A percentile compares a stretch with the other conserved stretches of the same genome.
Evolutionary conservation across 30 jellyfish, hydroid and myxozoan species (phyloP).

Genomic region (Hydra vulgaris): DNA sequence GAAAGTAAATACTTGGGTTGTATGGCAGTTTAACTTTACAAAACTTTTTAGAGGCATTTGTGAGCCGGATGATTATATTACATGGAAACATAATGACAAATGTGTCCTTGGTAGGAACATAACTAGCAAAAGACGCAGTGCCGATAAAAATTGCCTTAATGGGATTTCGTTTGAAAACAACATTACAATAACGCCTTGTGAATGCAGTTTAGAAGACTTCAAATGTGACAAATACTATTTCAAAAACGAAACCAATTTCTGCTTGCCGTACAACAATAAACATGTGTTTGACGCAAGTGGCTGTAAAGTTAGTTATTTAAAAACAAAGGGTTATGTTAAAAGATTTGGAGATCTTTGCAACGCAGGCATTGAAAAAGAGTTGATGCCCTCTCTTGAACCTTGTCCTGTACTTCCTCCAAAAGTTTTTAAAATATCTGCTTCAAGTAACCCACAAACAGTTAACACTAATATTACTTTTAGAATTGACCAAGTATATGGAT

Average conservation of each 20-base stretch:
- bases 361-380: slow-evolving; percentile 63
- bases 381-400: slow-evolving; percentile 32
- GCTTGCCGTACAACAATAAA: slow-evolving; percentile 53
- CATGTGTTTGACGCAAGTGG: slow-evolving; percentile 27
- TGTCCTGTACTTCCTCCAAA: slow-evolving; percentile 71
- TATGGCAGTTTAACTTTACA: slow-evolving; percentile 70
- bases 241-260: slow-evolving; percentile 26
- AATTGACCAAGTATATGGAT: slow-evolving; percentile 46
- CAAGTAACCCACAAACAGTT: slow-evolving; percentile 44
- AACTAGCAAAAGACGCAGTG: slow-evolving; percentile 33
- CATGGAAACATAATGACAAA: slow-evolving; percentile 39
- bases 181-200: slow-evolving; percentile 35
- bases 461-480: slow-evolving; percentile 20
- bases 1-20: slow-evolving; percentile 44
- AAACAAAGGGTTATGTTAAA: slow-evolving; percentile 58
- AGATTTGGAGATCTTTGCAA: slow-evolving; percentile 50
- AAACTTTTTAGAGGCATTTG: slow-evolving; percentile 28
- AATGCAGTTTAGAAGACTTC: slow-evolving; percentile 58
- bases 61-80: slow-evolving; percentile 27
- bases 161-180: slow-evolving; percentile 26
- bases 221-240: slow-evolving; percentile 61
- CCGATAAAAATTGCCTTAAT: slow-evolving; percentile 38
- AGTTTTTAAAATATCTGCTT: slow-evolving; percentile 34
- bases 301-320: slow-evolving; percentile 43
- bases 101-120: slow-evolving; percentile 24